Evolutionary conservation across 2,113 vertebrate species (phyloP), one percentile per base, ranked within the genome.

Genomic region (Silurus asotus): DNA sequence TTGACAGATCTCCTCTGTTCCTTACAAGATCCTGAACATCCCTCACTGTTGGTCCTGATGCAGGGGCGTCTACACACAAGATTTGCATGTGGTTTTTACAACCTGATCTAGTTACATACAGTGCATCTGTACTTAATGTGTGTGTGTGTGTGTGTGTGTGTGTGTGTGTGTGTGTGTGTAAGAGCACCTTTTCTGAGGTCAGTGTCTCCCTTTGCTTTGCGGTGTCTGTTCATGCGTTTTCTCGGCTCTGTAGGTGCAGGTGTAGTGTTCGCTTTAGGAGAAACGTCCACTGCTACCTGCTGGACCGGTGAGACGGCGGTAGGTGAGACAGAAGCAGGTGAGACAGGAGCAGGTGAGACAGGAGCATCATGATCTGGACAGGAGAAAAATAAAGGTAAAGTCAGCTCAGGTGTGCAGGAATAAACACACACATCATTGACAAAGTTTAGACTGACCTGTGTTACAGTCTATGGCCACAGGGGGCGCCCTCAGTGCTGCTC

Each of bases 181-280:
- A 1, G 10, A 79, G 59, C 86, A 99, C 97, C 96, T 95, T 94
- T 86, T 9, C 89, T 92, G 84, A 65, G 90, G 81, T 84, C 78
- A 81, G 75, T 95, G 37, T 94, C 90, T 8, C 90, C 90, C 93
- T 95, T 97, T 9, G 93, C 88, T 88, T 95, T 97, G 78, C 97
- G 96, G 3, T 95, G 95, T 45, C 95, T 93, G 81, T 93, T 93
- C 8, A 89, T 91, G 85, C 95, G 97, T 88, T 94, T 96, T 91
- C 93, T 97, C 3, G 92, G 92, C 78, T 93, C 94, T 5, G 90
- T 88, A 65, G 81, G 87, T 51, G 82, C 53, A 49, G 90, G 85
- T 6, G 88, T 61, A 1, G 86, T 86, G 56, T 3, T 85, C 9
- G 88, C 83, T 5, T 75, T 9, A 0, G 64, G 80, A 0, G 69